Percentiles rank a stretch among this genome's conserved stretches.
These are phyloP conservation scores for Cossypha heuglini DNA, from an alignment of 2,797 vertebrate species.

Conservation along the genomic window DNA sequence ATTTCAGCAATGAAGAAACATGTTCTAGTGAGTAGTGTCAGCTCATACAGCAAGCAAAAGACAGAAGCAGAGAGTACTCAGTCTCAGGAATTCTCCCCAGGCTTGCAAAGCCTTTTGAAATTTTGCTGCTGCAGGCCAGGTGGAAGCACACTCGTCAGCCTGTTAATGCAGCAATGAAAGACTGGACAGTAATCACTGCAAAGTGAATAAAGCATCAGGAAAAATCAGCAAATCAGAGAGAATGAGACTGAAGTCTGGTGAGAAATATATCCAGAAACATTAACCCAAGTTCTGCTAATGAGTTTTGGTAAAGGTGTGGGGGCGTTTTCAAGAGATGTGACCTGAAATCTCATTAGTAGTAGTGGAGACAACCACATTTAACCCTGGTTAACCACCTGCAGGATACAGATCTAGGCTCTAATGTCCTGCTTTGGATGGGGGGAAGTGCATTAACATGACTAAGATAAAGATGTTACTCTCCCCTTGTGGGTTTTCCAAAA, in stretches of 20 bases:
- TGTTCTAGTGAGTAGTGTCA: background rate
- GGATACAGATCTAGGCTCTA: background rate
- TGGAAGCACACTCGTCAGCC: fast-evolving
- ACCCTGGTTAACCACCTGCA: fast-evolving
- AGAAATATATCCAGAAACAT: background rate
- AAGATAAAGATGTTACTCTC: background rate
- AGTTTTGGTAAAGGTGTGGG: background rate
- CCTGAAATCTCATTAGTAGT: background rate
- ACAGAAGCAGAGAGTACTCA: background rate
- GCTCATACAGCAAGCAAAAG: fast-evolving
- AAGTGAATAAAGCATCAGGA: background rate
- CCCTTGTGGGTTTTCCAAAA: background rate
- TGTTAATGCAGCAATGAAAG: background rate
- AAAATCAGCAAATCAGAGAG: background rate
- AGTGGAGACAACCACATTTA: no score
- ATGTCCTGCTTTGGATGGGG: background rate
- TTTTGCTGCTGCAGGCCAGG: background rate
- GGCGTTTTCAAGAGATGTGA: background rate
- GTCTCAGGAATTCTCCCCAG: background rate
- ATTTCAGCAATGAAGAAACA: background rate
- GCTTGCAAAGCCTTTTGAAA: background rate
- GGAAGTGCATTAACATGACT: background rate
- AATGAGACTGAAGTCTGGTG: background rate
- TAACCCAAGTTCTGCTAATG: background rate
- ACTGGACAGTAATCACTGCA: background rate